These are phyloP conservation scores for Pharmacophagus antenor DNA, from an alignment of 2,888 invertebrate genomes.

Conservation along the genomic window DNA sequence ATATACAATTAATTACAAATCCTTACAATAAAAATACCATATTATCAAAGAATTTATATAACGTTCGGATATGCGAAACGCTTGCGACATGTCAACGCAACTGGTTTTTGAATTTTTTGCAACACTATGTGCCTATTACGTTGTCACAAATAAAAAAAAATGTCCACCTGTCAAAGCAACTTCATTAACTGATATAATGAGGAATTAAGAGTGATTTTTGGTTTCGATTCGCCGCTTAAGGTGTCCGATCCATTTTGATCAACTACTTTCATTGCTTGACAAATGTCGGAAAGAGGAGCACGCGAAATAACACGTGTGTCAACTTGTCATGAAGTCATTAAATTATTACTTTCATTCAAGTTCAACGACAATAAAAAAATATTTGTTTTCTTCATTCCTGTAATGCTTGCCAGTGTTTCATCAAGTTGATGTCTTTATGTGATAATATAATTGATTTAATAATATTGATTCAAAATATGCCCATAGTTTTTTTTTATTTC, in stretches of 20 bases:
- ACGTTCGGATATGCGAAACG: background rate
- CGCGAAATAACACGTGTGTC: slow-evolving; percentile 25
- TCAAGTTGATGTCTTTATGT: background rate
- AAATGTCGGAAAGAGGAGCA: slow-evolving; percentile 22
- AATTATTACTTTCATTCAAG: slow-evolving; percentile 31
- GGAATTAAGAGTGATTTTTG: slow-evolving; percentile 20
- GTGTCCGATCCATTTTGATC: slow-evolving; percentile 24
- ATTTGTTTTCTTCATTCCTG: slow-evolving; percentile 4
- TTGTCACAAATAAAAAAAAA: slow-evolving; percentile 26
- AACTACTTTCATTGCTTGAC: slow-evolving; percentile 22
- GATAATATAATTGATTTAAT: background rate
- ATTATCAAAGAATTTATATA: slow-evolving; percentile 5
- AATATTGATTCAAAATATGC: no score
- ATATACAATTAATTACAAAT: no score
- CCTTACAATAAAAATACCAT: background rate
- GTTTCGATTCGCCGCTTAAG: slow-evolving; percentile 20
- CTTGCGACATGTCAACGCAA: background rate
- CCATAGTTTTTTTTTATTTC: no score
- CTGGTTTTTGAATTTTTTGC: slow-evolving; percentile 4
- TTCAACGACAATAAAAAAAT: slow-evolving; percentile 20
- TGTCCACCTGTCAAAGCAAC: slow-evolving; percentile 23
- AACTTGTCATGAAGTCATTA: slow-evolving; percentile 29
- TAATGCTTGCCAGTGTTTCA: background rate
- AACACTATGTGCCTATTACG: slow-evolving; percentile 5
- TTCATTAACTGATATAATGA: slow-evolving; percentile 26